Base-by-base conservation (phyloP, 2,797 vertebrate genomes). In the Enteromius anoplus region DNA sequence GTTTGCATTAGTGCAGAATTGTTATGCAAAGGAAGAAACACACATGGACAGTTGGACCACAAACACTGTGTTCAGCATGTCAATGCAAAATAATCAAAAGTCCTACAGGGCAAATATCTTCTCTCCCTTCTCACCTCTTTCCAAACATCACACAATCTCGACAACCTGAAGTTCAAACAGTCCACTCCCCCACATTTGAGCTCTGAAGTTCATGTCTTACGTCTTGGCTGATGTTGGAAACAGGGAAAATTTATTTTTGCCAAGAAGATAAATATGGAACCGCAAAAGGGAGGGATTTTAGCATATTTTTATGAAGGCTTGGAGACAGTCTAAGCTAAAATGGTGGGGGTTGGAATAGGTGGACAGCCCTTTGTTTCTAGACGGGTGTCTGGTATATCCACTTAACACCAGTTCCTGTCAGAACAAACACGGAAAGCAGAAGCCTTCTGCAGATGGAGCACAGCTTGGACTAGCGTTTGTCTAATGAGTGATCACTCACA, bases 401-500 rank as follows among this genome's bases (percentile, higher is more conserved):
- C 91, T 92, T 91, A 92, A 87, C 87, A 88, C 89, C 79, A 87
- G 87, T 92, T 93, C 91, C 92, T 91, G 90, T 92, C 89, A 73
- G 77, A 10, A 86, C 90, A 92, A 92, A 94, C 89, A 83, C 86
- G 70, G 86, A 86, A 82, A 84, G 83, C 87, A 78, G 42, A 55
- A 80, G 87, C 87, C 75, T 91, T 91, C 91, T 88, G 88, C 84
- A 87, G 91, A 86, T 62, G 83, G 85, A 87, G 89, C 88, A 87
- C 89, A 90, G 91, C 91, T 89, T 86, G 90, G 91, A 88, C 88
- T 60, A 84, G 89, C 91, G 90, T 93, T 93, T 93, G 91, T 93
- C 89, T 91, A 92, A 93, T 92, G 91, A 94, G 87, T 76, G 87
- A 90, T 92, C 90, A 88, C 90, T 91, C 92, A 88, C 88, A 90